Conservation (phyloP, 2,797 vertebrate species). For the Choloepus didactylus region DNA sequence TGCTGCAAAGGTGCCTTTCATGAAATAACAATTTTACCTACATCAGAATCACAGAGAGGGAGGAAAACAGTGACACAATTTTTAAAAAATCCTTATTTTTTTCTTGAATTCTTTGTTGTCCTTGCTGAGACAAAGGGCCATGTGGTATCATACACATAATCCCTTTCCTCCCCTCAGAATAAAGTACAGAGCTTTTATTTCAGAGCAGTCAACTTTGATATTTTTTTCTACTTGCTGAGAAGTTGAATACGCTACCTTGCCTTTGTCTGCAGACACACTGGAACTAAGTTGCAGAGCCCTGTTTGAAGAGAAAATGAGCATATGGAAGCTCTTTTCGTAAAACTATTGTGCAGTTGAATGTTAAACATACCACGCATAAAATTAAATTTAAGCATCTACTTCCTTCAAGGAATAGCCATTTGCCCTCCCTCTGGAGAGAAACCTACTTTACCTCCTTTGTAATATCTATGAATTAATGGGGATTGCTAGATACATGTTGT, state of each 20-base stretch:
- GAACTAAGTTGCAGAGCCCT: background rate
- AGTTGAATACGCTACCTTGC: background rate
- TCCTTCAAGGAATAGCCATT: slow-evolving; percentile 60
- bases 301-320: slow-evolving; percentile 49
- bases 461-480: background rate
- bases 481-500: background rate
- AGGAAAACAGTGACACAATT: background rate
- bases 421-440: background rate
- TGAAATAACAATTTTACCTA: slow-evolving; percentile 72
- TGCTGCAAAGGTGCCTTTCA: slow-evolving; percentile 43
- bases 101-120: slow-evolving; percentile 70
- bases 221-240: slow-evolving; percentile 20
- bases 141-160: background rate
- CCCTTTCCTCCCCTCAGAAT: background rate
- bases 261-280: slow-evolving; percentile 15
- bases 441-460: background rate
- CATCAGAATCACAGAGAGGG: slow-evolving; percentile 55
- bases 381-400: slow-evolving; percentile 60
- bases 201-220: slow-evolving; percentile 35
- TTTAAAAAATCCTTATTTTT: slow-evolving; percentile 32
- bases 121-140: slow-evolving; percentile 64
- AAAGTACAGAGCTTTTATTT: slow-evolving; percentile 57
- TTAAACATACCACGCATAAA: slow-evolving; percentile 37
- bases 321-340: slow-evolving; percentile 18
- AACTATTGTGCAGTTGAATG: slow-evolving; percentile 44